Base-by-base conservation (phyloP, 2,888 invertebrate genomes). In the Hesperia comma region DNA sequence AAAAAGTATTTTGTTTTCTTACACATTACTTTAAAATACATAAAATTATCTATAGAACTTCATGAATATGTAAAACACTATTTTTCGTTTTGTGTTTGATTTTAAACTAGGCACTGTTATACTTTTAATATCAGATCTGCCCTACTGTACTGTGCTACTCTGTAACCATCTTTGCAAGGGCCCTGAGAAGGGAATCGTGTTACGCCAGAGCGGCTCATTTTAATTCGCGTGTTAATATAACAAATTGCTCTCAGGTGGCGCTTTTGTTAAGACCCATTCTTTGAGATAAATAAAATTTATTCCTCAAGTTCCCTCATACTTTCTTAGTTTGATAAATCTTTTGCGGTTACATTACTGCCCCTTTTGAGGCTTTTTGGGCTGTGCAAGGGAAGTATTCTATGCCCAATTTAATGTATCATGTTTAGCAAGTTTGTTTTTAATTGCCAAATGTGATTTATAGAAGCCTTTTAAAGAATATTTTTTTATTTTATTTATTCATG, bases 201-300 rank as follows among this genome's bases (percentile, higher is more conserved):
- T 79, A 77, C 79, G 79, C 75, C 75, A 75, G 79, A 81, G 78
- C 81, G 81, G 75, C 75, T 76, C 79, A 81, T 81, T 82, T 81
- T 83, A 82, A 83, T 83, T 79, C 81, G 75, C 80, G 80, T 82
- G 83, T 82, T 83, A 81, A 83, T 81, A 79, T 79, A 82, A 83
- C 81, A 82, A 82, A 82, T 82, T 82, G 81, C 77, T 81, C 74
- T 70, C 76, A 76, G 75, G 74, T 75, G 75, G 72, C 74, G 70
- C 74, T 72, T 70, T 70, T 66, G 68, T 68, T 68, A 55, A 67
- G 66, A 67, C 66, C 61, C 58, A 61, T 67, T 54, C 53, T 61
- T 67, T 14, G 54, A 67, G 66, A 67, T 67, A 67, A 67, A 67
- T 67, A 67, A 61, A 61, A 67, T 67, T 67, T 67, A 67, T 67